Evolutionary conservation across 1,140 invertebrate species (phyloP).

Genomic region (Musca domestica): DNA sequence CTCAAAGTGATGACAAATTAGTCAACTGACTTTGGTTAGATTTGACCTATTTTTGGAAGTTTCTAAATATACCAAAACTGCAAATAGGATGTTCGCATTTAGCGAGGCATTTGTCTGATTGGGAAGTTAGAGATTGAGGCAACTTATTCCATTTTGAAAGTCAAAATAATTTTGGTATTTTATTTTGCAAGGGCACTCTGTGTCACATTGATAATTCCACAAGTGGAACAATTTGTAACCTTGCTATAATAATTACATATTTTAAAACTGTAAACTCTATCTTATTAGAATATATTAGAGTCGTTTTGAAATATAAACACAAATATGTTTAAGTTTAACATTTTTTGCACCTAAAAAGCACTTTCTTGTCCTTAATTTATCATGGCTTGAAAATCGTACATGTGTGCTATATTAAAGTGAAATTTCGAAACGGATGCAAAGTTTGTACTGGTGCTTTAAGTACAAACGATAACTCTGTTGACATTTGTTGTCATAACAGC

Average conservation of each 20-base stretch:
- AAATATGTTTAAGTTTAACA: background rate
- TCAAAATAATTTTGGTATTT: too few relatives aligned
- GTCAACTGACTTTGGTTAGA: constrained; percentile 5
- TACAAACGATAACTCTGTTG: background rate
- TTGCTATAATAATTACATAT: constrained; percentile 25
- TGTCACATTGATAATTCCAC: constrained; percentile 22
- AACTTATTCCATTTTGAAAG: too few relatives aligned
- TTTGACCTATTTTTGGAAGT: constrained; percentile 22
- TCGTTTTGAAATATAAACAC: too few relatives aligned
- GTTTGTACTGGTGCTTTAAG: background rate
- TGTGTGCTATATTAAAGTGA: background rate
- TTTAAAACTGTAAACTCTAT: background rate
- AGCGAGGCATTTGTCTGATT: constrained; percentile 23
- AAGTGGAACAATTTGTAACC: constrained; percentile 31
- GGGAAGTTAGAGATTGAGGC: too few relatives aligned
- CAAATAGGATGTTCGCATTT: constrained; percentile 23
- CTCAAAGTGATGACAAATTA: too few relatives aligned
- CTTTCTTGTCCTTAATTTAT: constrained; percentile 9
- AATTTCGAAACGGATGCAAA: constrained; percentile 7
- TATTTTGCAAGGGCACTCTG: constrained; percentile 29
- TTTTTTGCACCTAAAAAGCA: constrained; percentile 13
- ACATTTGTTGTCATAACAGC: too few relatives aligned
- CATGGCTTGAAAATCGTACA: background rate
- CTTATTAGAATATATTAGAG: too few relatives aligned
- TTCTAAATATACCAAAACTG: constrained; percentile 5